A percentile compares a stretch with the other conserved stretches of the same genome.
Evolutionary conservation across 2,113 vertebrate genomes (phyloP).

Genomic region (Ardeotis arabs): DNA sequence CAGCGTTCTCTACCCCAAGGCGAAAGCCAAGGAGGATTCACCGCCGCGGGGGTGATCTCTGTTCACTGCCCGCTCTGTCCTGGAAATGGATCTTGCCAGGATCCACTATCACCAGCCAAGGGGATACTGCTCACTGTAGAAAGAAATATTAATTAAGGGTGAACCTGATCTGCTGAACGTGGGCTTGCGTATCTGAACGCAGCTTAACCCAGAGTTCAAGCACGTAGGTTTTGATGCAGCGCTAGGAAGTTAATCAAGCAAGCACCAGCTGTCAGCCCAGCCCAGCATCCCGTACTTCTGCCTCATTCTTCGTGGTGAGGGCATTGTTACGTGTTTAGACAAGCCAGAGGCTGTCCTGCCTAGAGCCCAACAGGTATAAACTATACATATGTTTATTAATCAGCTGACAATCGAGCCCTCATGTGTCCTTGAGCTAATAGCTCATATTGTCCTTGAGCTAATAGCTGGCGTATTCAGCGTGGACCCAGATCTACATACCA

Average conservation of each 20-base stretch:
- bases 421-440: rapidly evolving
- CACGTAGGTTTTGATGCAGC: rapidly evolving
- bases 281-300: background rate
- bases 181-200: background rate
- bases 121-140: background rate
- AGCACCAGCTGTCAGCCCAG: background rate
- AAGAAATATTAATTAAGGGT: background rate
- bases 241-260: background rate
- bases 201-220: background rate
- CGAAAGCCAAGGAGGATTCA: background rate
- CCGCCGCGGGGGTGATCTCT: rapidly evolving
- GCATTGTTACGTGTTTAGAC: background rate
- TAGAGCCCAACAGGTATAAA: background rate
- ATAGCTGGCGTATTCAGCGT: background rate
- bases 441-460: background rate
- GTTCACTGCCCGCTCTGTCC: background rate
- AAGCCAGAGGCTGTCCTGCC: background rate
- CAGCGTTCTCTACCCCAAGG: too few species aligned
- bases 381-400: background rate
- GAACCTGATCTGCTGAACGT: background rate
- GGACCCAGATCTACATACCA: background rate
- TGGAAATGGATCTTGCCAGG: background rate
- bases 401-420: rapidly evolving
- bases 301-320: background rate
- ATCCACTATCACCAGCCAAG: background rate